Evolutionary conservation across 2,888 invertebrate genomes (phyloP), one percentile per base, ranked within the genome.

Genomic region (Drosophila anceps): DNA sequence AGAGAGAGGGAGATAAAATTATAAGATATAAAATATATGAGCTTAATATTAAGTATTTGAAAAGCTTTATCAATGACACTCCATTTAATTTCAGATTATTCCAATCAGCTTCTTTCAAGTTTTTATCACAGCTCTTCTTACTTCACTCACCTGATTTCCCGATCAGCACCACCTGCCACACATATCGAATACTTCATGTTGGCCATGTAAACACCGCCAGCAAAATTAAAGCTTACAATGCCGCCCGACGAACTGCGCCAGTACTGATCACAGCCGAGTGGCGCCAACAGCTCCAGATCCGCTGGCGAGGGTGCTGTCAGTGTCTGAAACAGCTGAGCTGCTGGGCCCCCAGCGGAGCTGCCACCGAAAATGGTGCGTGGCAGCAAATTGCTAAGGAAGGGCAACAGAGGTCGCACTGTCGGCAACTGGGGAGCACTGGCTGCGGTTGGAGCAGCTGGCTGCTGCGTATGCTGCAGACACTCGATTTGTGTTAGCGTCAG

Each of bases 191-290:
- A 96, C 0, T 93, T 92, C 76, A 95, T 80, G 79, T 94, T 94
- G 1, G 94, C 94, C 68, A 95, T 94, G 76, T 95, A 95, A 43
- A 76, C 76, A n/a, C 84, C 79, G 0, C 94, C 94, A 0, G 95
- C 79, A 80, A 94, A 95, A 81, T 95, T 96, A 76, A 96, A 95
- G 39, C 91, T 92, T 24, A 94, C 94, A 70, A 96, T 94, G 7
- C 91, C 83, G 0, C 95, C 96, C 0, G 92, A 88, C 0, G 94
- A 84, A 39, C 95, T 95, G 0, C 95, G 94, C 85, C 93, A 95
- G 92, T 95, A 96, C 81, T 96, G 96, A 54, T 95, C 93, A 62
- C 96, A 96, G 51, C 96, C 96, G 1, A 94, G 93, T 0, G 96
- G 96, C 0, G 96, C 93, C 53, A 92, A 50, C 9, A 90, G 46